Conservation (phyloP, 2,797 vertebrate genomes). For the Notoglanidium macrostoma region DNA sequence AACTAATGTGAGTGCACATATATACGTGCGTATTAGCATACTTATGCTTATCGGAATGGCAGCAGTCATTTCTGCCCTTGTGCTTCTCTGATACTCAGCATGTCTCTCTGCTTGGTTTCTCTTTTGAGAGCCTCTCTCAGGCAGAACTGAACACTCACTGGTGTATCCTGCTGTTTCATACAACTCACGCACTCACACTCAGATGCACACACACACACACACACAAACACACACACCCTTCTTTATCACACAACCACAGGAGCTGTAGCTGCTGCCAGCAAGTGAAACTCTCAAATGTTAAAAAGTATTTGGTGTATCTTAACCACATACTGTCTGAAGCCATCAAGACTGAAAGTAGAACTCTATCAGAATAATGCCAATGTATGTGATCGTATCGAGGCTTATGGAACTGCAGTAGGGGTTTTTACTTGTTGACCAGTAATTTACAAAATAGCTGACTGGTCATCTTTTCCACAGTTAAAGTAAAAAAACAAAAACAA, state of each 20-base stretch:
- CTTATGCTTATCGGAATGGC: constrained; percentile 13
- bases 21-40: background rate
- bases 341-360: background rate
- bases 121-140: constrained; percentile 65
- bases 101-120: constrained; percentile 48
- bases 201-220: background rate
- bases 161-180: constrained; percentile 57
- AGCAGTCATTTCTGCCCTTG: constrained; percentile 26
- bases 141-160: constrained; percentile 68
- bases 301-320: constrained; percentile 12
- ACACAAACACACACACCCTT: background rate
- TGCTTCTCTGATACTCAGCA: constrained; percentile 36
- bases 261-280: constrained; percentile 15
- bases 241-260: constrained; percentile 10
- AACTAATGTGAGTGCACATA: background rate
- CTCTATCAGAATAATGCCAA: background rate
- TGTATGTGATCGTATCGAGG: background rate
- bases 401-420: background rate
- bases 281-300: constrained; percentile 6
- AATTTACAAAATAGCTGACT: background rate
- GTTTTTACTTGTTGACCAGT: background rate
- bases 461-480: background rate
- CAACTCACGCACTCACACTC: background rate
- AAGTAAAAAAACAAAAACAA: background rate
- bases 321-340: background rate